Evolutionary conservation across 2,888 invertebrate genomes (phyloP), one percentile per base, ranked within the genome.

Genomic region (Leptothorax acervorum): DNA sequence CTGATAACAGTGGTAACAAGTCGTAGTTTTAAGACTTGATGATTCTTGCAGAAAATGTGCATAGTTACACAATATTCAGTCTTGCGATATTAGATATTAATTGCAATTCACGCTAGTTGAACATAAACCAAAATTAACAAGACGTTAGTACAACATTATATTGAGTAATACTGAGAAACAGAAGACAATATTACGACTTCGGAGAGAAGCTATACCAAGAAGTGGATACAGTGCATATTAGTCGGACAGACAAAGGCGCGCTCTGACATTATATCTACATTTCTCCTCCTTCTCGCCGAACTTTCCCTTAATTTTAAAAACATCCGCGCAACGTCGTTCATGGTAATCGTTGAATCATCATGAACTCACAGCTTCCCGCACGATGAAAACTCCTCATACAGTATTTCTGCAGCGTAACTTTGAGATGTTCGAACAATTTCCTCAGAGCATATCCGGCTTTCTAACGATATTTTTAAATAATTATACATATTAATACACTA

Each of bases 251-350:
- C 31, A 81, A 74, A 81, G 31, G 28, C 8, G 28, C 12, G 55
- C n/a, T 5, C 3, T 53, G 76, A 63, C 53, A 53, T 65, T 71
- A 70, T 23, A 23, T 0, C 23, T 23, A 57, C 78, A 28, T 73
- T 79, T 79, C 74, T 70, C 79, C 62, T 60, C 48, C 62, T 57
- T 45, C 71, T 74, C 60, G 12, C 28, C 23, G 18, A 70, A 81
- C 81, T 81, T 81, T 81, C 73, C 51, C 62, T 81, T 73, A 73
- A 75, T 81, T 81, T 78, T 74, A 57, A 60, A 81, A 23, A 51
- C 71, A 78, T 73, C 55, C 57, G 45, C 8, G 15, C 66, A 75
- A 75, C 51, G 15, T 66, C 66, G 23, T 35, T 35, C 23, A 65
- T 6, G 11, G 18, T 73, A 57, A 66, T 70, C 18, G 42, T 60